Base-by-base conservation (phyloP, 1,140 invertebrate genomes). In the Xylocopa sonorina region DNA sequence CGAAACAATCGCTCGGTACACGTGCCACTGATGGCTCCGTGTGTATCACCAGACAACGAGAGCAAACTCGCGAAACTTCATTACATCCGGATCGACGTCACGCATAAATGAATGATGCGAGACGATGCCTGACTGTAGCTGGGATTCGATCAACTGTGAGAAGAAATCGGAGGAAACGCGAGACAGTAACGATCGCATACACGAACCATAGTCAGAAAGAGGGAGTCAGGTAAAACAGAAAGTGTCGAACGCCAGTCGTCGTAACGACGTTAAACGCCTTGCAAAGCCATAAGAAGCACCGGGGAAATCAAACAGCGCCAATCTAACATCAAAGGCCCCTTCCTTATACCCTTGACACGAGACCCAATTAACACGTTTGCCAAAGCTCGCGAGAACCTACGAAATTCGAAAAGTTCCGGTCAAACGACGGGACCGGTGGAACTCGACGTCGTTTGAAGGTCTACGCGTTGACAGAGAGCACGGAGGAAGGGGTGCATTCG, bases 291-390 rank as follows among this genome's bases (percentile, higher is more conserved):
- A 68, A 74, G 72, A 64, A 48, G 73, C 16, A 27, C 16, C 43
- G 41, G 29, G n/a, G 14, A 46, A 78, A 78, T 78, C 75, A 78
- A 78, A 58, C 55, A 60, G 32, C 10, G 12, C 16, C n/a, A 10
- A 24, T n/a, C 32, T 18, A 32, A 71, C 43, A 78, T 71, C 75
- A 78, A 78, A 78, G 67, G 32, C 75, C 16, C 1, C 12, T 24
- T 64, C 32, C n/a, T n/a, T 43, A 57, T 38, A 46, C 63, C 67
- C 75, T 62, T 60, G 67, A 78, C 60, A 50, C n/a, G n/a, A n/a
- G n/a, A n/a, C 67, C 55, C 55, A 78, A 78, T 78, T 78, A 78
- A 78, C 55, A 55, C 66, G 75, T 78, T 78, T 78, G 43, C 66
- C 55, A 27, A 71, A 71, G 55, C 24, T 58, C 75, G 53, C 29